Conservation (phyloP, 1,140 invertebrate genomes). For the Drosophila sturtevanti region DNA sequence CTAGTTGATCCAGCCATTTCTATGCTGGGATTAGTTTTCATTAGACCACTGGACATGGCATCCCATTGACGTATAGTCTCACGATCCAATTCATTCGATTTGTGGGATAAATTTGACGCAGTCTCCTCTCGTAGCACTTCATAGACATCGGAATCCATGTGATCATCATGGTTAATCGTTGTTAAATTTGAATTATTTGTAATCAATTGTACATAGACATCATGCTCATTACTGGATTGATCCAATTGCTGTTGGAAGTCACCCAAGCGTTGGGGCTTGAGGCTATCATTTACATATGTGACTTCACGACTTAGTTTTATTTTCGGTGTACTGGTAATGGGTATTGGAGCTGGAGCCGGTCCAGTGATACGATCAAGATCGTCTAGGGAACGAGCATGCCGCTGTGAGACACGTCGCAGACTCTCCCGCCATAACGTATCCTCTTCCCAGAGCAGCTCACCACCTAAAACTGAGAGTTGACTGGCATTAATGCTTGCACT, state of each 20-base stretch:
- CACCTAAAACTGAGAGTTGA: slow-evolving; percentile 82
- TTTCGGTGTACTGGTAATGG: slow-evolving; percentile 46
- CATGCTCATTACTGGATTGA: slow-evolving; percentile 83
- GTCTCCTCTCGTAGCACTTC: slow-evolving; percentile 78
- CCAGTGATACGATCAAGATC: slow-evolving; percentile 86
- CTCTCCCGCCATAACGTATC: slow-evolving; percentile 91
- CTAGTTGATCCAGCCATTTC: slow-evolving; percentile 2
- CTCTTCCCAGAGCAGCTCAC: slow-evolving; percentile 92
- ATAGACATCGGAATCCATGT: slow-evolving; percentile 70
- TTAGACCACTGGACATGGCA: slow-evolving; percentile 90
- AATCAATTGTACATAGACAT: slow-evolving; percentile 85
- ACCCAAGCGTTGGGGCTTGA: slow-evolving; percentile 54
- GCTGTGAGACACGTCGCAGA: slow-evolving; percentile 89
- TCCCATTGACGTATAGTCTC: slow-evolving; percentile 94
- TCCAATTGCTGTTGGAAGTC: slow-evolving; percentile 35
- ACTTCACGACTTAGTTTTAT: slow-evolving; percentile 86
- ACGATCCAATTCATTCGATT: slow-evolving; percentile 89
- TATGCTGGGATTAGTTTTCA: slow-evolving; percentile 82
- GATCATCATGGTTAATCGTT: not conserved
- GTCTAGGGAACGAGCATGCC: slow-evolving; percentile 91
- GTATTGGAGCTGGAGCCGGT: slow-evolving; percentile 20
- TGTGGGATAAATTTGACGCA: slow-evolving; percentile 71
- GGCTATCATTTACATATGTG: slow-evolving; percentile 87
- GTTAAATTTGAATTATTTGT: slow-evolving; percentile 43
- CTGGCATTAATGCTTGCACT: slow-evolving; percentile 56